A percentile compares a stretch with the other conserved stretches of the same genome.
These are phyloP conservation scores for Stichodactyla helianthus DNA, from an alignment of 64 coral and sea anemone genomes.

Conservation along the genomic window DNA sequence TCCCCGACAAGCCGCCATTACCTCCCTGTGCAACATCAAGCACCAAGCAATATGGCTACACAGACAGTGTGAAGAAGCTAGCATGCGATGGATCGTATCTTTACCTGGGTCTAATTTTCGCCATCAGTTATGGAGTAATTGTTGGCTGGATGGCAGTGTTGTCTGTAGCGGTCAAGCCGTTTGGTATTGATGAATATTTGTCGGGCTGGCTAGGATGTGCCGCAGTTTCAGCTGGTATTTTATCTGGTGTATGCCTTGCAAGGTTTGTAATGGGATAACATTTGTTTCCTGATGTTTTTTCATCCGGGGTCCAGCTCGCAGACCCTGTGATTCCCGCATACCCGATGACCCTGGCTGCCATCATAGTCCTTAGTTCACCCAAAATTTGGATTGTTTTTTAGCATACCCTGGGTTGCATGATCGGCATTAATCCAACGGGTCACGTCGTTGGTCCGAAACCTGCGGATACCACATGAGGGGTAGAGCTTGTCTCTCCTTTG, in stretches of 20 bases:
- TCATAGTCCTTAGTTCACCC: no score
- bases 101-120: conserved; percentile 42
- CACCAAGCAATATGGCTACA: conserved; percentile 22
- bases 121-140: conserved; percentile 43
- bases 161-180: conserved; percentile 51
- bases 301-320: no score
- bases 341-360: no score
- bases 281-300: no score
- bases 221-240: conserved; percentile 47
- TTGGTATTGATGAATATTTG: conserved; percentile 44
- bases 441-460: no score
- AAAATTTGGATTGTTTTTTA: no score
- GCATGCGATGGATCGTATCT: conserved; percentile 15
- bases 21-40: conserved; percentile 23
- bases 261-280: conserved; percentile 15
- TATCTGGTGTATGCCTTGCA: conserved; percentile 65
- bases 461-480: no score
- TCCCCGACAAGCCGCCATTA: conserved; percentile 57
- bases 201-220: conserved; percentile 79
- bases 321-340: no score
- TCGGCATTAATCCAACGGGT: no score
- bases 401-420: no score
- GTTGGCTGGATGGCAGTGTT: conserved; percentile 66
- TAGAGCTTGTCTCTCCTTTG: no score
- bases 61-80: conserved; percentile 1